Percentiles rank a stretch among this genome's conserved stretches.
Conservation (phyloP, 2,113 vertebrate genomes). For the Gymnobelideus leadbeateri region DNA sequence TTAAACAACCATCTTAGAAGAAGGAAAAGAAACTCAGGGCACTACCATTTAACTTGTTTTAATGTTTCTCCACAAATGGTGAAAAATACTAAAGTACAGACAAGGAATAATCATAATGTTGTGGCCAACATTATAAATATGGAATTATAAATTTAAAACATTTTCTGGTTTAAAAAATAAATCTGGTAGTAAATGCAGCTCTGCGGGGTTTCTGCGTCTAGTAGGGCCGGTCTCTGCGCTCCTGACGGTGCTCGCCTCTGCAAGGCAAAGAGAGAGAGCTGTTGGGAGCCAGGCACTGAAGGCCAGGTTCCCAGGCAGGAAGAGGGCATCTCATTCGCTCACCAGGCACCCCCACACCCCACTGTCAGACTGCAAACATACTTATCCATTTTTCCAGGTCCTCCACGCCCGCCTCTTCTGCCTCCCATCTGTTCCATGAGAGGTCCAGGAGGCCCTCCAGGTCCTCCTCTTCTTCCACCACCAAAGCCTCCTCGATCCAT, state of each 20-base stretch:
- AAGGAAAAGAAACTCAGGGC: constrained; percentile 78
- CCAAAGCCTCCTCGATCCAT: constrained; percentile 94
- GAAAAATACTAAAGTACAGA: constrained; percentile 90
- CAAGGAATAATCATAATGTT: constrained; percentile 89
- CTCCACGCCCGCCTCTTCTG: constrained; percentile 86
- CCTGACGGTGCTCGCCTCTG: constrained; percentile 93
- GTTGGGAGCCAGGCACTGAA: too few species aligned
- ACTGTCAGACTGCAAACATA: constrained; percentile 70
- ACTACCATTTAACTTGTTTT: constrained; percentile 87
- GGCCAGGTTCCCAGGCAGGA: too few species aligned
- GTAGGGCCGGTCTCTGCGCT: constrained; percentile 94
- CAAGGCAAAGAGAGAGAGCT: not conserved
- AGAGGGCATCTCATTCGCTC: too few species aligned
- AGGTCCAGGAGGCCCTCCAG: constrained; percentile 85
- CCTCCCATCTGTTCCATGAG: constrained; percentile 89
- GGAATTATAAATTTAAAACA: constrained; percentile 97
- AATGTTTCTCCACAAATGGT: constrained; percentile 88
- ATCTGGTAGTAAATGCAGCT: constrained; percentile 91
- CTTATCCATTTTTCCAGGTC: constrained; percentile 89
- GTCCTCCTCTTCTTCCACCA: constrained; percentile 88
- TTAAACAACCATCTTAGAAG: constrained; percentile 81
- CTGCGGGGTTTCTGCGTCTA: constrained; percentile 80
- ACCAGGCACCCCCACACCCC: rapidly evolving
- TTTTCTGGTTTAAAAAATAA: constrained; percentile 93
- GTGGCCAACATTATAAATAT: constrained; percentile 90